These are phyloP conservation scores for Rafetus swinhoei DNA, from an alignment of 2,113 vertebrate genomes.

Conservation along the genomic window DNA sequence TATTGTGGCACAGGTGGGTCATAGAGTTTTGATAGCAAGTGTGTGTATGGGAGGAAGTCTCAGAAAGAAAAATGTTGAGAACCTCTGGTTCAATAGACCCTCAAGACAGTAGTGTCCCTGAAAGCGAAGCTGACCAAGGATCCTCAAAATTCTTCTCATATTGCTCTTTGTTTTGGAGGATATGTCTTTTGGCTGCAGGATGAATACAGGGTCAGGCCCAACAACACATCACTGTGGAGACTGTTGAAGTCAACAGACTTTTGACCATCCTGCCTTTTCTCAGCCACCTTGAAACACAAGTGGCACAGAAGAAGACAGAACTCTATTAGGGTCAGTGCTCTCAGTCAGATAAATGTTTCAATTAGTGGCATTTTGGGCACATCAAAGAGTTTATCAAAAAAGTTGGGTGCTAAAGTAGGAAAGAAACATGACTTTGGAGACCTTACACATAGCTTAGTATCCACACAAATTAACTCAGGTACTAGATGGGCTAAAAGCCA, in stretches of 20 bases:
- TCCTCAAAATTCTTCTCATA: neutral
- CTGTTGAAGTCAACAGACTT: neutral
- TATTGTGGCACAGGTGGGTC: too few species aligned
- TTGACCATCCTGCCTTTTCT: neutral
- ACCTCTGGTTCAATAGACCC: fast-evolving
- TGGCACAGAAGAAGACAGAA: neutral
- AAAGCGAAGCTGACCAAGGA: neutral
- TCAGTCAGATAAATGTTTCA: neutral
- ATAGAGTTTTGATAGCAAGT: too few species aligned
- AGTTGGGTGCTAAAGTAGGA: neutral
- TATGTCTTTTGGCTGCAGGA: neutral
- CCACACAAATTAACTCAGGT: neutral
- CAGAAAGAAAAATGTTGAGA: too few species aligned
- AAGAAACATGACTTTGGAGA: constrained; percentile 29
- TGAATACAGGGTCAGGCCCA: neutral
- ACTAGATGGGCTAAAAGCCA: neutral
- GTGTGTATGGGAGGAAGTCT: too few species aligned
- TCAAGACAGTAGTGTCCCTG: fast-evolving
- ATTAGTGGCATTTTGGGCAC: constrained; percentile 34
- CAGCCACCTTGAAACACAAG: constrained; percentile 21
- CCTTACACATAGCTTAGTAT: constrained; percentile 2
- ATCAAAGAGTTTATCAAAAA: constrained; percentile 15
- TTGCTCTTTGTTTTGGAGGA: neutral
- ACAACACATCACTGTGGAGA: fast-evolving
- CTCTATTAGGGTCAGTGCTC: constrained; percentile 8